Conservation (phyloP, 1,140 invertebrate species). For the Neodiprion pinetum region DNA sequence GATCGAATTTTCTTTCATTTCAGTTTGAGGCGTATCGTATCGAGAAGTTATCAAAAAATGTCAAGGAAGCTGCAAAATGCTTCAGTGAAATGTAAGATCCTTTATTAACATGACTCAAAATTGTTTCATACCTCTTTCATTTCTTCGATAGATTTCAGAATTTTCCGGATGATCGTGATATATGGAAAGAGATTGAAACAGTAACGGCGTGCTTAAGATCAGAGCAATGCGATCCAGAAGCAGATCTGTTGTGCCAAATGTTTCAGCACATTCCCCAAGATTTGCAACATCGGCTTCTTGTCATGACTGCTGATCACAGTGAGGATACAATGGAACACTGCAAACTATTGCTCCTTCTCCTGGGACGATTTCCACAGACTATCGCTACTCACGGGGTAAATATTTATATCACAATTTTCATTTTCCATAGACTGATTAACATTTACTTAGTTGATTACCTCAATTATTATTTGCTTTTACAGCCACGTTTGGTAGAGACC, state of each 20-base stretch:
- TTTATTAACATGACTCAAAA: not conserved
- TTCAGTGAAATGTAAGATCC: constrained; percentile 71
- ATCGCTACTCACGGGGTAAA: constrained; percentile 76
- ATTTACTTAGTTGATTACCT: constrained; percentile 17
- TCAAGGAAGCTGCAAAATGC: constrained; percentile 83
- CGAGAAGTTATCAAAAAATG: constrained; percentile 80
- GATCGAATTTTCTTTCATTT: constrained; percentile 37
- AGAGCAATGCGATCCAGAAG: constrained; percentile 63
- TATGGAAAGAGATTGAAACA: constrained; percentile 83
- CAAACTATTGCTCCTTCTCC: constrained; percentile 76
- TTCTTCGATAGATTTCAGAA: constrained; percentile 62
- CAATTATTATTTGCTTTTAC: constrained; percentile 37
- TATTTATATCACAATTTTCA: not conserved
- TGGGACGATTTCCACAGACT: constrained; percentile 84
- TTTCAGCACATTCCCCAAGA: constrained; percentile 74
- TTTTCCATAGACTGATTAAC: constrained; percentile 13
- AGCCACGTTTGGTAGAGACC: constrained; percentile 76
- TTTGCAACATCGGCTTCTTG: constrained; percentile 77
- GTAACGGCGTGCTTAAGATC: constrained; percentile 77
- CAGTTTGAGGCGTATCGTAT: constrained; percentile 83
- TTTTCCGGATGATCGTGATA: constrained; percentile 68
- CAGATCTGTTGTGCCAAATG: constrained; percentile 68
- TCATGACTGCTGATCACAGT: constrained; percentile 84
- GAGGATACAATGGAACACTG: constrained; percentile 89
- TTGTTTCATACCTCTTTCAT: constrained; percentile 6